Evolutionary conservation across 64 coral and sea anemone species (phyloP).

Genomic region (Hydrozoanthus tunicans): DNA sequence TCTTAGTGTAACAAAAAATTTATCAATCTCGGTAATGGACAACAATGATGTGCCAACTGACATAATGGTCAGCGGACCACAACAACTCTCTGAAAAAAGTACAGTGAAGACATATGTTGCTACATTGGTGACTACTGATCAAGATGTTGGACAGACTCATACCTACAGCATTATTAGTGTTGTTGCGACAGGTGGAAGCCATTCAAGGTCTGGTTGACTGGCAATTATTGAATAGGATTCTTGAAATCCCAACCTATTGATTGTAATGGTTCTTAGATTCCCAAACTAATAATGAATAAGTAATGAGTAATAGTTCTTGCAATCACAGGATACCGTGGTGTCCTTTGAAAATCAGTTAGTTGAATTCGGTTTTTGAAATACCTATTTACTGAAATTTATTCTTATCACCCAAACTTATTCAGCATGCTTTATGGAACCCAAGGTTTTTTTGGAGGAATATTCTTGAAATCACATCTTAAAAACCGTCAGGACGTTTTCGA

Average conservation of each 20-base stretch:
- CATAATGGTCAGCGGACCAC: constrained; percentile 59
- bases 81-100: constrained; percentile 73
- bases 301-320: not conserved
- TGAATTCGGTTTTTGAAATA: too few relatives aligned
- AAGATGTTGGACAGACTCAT: constrained; percentile 77
- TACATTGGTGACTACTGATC: constrained; percentile 64
- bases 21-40: constrained; percentile 73
- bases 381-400: too few relatives aligned
- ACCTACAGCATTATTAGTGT: constrained; percentile 67
- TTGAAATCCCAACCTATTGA: not conserved
- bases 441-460: not conserved
- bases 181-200: constrained; percentile 28
- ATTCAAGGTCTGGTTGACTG: not conserved
- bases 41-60: constrained; percentile 76
- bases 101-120: constrained; percentile 59
- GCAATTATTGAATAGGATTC: not conserved
- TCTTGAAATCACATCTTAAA: not conserved
- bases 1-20: constrained; percentile 77
- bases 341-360: not conserved
- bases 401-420: too few relatives aligned
- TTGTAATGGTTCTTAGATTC: too few relatives aligned
- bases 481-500: too few relatives aligned
- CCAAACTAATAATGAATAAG: too few relatives aligned
- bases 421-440: not conserved
- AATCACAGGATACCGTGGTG: not conserved